Evolutionary conservation across 2,113 vertebrate genomes (phyloP), one percentile per base, ranked within the genome.

Genomic region (Chrysemys picta): DNA sequence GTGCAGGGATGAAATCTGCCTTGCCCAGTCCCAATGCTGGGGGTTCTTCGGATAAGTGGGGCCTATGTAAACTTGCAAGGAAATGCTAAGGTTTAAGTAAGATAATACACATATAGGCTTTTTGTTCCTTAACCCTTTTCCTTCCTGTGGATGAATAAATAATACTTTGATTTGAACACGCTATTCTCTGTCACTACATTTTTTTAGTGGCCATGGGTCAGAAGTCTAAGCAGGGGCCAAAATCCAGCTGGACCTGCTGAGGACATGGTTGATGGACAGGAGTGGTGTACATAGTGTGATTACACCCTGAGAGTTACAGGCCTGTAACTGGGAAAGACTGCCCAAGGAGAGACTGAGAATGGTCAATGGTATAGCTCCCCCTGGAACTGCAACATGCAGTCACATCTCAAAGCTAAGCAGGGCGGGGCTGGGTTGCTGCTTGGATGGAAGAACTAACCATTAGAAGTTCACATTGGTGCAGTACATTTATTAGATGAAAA

Each of bases 401-500:
- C 22, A 27, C 3, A 19, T 53, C 85, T 88, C 62, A 90, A 88
- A 89, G 89, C 53, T 49, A 45, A 76, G 88, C 47, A 49, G 69
- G 45, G 59, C 27, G 76, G 8, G 0, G 2, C 52, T 56, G 59
- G 6, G 85, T 25, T 45, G 50, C 24, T 2, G 38, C 27, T 84
- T 3, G 45, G 1, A 79, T 0, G 1, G 50, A 87, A 80, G 50
- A 50, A 3, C 49, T 75, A 19, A 17, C 5, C 76, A 72, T 54
- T n/a, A 6, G 7, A 82, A 92, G 53, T 49, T 86, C 25, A 69
- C 52, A 65, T 80, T 80, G n/a, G 56, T 88, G 22, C 1, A 88
- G 84, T 56, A 54, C 22, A n/a, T 8, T 29, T 80, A 5, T 10
- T 87, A 54, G 42, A 17, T 80, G 54, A 94, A 85, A 94, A 96